Conservation (phyloP, 2,888 invertebrate genomes). For the Macrosiphum euphorbiae region DNA sequence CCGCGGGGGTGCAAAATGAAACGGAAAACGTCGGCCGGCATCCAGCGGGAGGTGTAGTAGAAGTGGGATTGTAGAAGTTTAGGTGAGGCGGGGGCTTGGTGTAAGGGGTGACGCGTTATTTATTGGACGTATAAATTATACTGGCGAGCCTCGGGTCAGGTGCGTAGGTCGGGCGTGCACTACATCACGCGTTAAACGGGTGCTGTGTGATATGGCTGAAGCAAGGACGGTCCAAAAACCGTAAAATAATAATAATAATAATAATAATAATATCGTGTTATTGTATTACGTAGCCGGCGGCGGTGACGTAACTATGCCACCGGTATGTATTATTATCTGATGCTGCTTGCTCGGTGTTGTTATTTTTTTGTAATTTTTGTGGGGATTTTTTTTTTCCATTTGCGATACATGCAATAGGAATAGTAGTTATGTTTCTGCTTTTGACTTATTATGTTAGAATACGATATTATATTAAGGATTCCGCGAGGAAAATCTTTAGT, state of each 20-base stretch:
- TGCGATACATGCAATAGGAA: neutral
- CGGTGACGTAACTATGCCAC: neutral
- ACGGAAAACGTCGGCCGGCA: constrained; percentile 49
- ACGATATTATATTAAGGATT: neutral
- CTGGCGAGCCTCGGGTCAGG: neutral
- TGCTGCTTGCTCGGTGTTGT: neutral
- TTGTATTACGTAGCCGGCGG: neutral
- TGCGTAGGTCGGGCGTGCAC: neutral
- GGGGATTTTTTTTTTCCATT: neutral
- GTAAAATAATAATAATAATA: neutral
- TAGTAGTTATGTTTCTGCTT: neutral
- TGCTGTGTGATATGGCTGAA: neutral
- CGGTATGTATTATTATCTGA: neutral
- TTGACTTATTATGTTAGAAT: too few relatives aligned
- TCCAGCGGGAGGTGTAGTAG: neutral
- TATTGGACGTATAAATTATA: constrained; percentile 45
- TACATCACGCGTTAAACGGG: neutral
- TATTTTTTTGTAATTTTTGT: neutral
- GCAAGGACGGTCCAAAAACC: neutral
- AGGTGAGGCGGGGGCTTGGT: neutral
- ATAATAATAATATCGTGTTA: neutral
- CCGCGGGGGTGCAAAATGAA: constrained; percentile 30
- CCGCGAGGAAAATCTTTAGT: neutral
- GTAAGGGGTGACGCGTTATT: neutral
- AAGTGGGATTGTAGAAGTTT: neutral